Evolutionary conservation across 2,797 vertebrate genomes (phyloP).

Genomic region (Mormyrops attenuatus): DNA sequence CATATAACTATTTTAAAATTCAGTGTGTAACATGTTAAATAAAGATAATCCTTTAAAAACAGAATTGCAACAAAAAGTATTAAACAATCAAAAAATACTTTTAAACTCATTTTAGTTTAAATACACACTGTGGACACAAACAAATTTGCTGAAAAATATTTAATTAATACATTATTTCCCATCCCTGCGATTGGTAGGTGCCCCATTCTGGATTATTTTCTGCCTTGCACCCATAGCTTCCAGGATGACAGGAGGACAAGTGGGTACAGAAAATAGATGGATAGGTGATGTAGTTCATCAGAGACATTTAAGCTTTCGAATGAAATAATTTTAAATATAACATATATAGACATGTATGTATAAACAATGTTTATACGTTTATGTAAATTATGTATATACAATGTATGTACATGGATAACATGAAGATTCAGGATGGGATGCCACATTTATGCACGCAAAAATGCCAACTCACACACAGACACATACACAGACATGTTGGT

Average conservation of each 20-base stretch:
- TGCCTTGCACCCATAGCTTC: not conserved
- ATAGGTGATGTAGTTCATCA: not conserved
- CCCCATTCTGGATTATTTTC: not conserved
- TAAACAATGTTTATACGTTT: not conserved
- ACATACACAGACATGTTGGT: not conserved
- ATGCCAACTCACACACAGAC: not conserved
- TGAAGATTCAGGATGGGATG: not conserved
- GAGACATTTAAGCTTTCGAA: not conserved
- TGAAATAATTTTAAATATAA: not conserved
- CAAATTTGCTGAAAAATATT: not conserved
- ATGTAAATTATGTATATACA: not conserved
- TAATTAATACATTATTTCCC: not conserved
- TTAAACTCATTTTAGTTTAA: not conserved
- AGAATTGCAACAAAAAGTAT: not conserved
- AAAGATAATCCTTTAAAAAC: not conserved
- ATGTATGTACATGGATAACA: not conserved
- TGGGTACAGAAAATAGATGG: not conserved
- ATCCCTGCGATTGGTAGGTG: not conserved
- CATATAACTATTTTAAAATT: not conserved
- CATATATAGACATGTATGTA: not conserved
- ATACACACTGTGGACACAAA: not conserved
- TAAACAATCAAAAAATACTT: not conserved
- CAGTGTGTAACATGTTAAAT: not conserved
- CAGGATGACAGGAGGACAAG: not conserved
- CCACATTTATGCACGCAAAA: not conserved